A percentile compares a stretch with the other conserved stretches of the same genome.
phyloP scores from a whole-genome alignment of 2,888 invertebrate genomes.

The Pheosia gnoma region DNA sequence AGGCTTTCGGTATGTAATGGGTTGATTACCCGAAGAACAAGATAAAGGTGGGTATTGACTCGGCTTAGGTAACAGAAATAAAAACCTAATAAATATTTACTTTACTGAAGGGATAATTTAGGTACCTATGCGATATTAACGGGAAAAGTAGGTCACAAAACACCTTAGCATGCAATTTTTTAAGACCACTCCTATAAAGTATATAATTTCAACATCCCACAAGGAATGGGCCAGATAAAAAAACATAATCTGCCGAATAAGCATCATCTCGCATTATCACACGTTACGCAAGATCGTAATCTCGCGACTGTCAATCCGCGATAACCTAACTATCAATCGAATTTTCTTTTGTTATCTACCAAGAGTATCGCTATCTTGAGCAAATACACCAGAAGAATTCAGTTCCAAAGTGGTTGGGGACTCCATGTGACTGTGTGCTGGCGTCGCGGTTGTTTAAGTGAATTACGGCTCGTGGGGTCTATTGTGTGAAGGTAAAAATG shows the following conservation, averaged over 20 bases:
- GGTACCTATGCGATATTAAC: no score
- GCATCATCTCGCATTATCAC: conserved; percentile 53
- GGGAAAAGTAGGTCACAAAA: conserved; percentile 30
- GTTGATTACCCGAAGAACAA: no score
- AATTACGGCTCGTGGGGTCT: conserved; percentile 54
- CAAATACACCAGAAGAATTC: conserved; percentile 42
- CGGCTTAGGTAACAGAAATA: no score
- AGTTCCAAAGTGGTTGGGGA: conserved; percentile 51
- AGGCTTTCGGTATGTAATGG: no score
- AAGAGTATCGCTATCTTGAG: conserved; percentile 45
- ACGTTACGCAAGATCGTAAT: conserved; percentile 73
- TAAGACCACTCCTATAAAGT: conserved; percentile 38
- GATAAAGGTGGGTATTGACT: no score
- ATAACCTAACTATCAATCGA: conserved; percentile 56
- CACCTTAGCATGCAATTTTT: conserved; percentile 9
- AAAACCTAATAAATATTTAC: no score
- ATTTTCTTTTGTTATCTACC: conserved; percentile 64
- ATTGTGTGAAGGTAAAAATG: conserved; percentile 57
- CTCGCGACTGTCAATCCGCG: conserved; percentile 68
- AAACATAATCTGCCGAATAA: conserved; percentile 53
- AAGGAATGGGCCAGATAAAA: conserved; percentile 53
- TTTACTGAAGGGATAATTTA: no score
- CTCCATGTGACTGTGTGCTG: conserved; percentile 50
- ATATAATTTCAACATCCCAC: conserved; percentile 60
- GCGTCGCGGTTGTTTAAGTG: conserved; percentile 18